Conservation (phyloP, 2,888 invertebrate genomes). For the Rotaria socialis region DNA sequence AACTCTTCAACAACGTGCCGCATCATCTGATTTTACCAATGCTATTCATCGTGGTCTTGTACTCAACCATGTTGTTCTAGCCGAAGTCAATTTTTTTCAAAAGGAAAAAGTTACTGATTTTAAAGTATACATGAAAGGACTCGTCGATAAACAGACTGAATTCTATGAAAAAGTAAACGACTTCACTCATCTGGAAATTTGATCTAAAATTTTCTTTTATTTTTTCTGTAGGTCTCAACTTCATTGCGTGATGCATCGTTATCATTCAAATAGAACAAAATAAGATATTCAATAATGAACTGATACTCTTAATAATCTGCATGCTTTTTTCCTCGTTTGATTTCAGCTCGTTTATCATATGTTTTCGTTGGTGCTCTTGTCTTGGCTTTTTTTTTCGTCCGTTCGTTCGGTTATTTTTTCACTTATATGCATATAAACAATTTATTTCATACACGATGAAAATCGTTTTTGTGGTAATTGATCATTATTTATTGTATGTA, state of each 20-base stretch:
- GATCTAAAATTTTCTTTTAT: neutral
- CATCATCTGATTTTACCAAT: neutral
- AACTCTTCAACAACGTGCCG: neutral
- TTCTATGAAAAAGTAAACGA: constrained; percentile 37
- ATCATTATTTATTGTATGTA: neutral
- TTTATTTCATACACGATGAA: neutral
- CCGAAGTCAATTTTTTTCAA: constrained; percentile 46
- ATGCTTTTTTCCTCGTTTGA: neutral
- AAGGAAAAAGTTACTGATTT: constrained; percentile 45
- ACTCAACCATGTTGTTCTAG: constrained; percentile 44
- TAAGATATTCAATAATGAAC: neutral
- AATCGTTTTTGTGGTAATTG: neutral
- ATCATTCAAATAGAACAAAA: neutral
- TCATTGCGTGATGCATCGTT: neutral
- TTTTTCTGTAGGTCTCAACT: neutral
- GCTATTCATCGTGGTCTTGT: constrained; percentile 22
- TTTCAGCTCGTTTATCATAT: neutral
- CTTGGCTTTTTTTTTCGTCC: neutral
- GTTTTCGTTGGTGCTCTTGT: neutral
- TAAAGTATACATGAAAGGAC: constrained; percentile 38
- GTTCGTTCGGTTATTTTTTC: neutral
- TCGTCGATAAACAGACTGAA: constrained; percentile 41
- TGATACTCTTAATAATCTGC: neutral
- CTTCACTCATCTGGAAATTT: neutral
- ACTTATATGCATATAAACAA: neutral